Evolutionary conservation across 2,888 invertebrate species (phyloP), one percentile per base, ranked within the genome.

Genomic region (Latrodectus elegans): DNA sequence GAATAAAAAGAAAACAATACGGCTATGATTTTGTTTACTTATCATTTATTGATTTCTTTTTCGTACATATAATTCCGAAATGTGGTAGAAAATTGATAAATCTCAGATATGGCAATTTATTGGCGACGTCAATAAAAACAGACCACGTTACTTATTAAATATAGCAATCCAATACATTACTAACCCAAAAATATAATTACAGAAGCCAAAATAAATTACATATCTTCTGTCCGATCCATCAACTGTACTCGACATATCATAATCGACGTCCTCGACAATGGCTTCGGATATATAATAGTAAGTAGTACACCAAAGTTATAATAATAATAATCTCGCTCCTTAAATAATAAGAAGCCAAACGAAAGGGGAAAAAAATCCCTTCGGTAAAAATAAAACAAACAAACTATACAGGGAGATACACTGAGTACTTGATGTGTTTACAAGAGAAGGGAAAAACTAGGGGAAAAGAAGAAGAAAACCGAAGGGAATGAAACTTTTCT

Each of bases 351-450:
- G n/a, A 60, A 60, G n/a, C 60, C 38, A 38, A 38, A 60, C 15
- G 11, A 60, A 60, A 11, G 6, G n/a, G n/a, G 12, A 6, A 60
- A n/a, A 12, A 60, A n/a, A 12, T n/a, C 60, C 60, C 60, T 60
- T 12, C 12, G 60, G 60, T n/a, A n/a, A 15, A 60, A 60, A 60
- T 15, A 60, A 60, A 12, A 60, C 12, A 60, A 12, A 60, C 12
- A 60, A 60, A 15, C n/a, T 60, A 60, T 11, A 60, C 60, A 60
- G 14, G 60, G 22, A 75, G 52, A 52, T 53, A 49, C 53, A 78
- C 67, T 15, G 38, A 38, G 70, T 60, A 82, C 75, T 75, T 82
- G 82, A 82, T 82, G 70, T 82, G 82, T 82, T 82, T 82, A 75
- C 75, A 74, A 26, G 38, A 17, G 65, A 82, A 82, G 10, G 11